Evolutionary conservation across 2,888 invertebrate species (phyloP).

Genomic region (Eupithecia tripunctaria): DNA sequence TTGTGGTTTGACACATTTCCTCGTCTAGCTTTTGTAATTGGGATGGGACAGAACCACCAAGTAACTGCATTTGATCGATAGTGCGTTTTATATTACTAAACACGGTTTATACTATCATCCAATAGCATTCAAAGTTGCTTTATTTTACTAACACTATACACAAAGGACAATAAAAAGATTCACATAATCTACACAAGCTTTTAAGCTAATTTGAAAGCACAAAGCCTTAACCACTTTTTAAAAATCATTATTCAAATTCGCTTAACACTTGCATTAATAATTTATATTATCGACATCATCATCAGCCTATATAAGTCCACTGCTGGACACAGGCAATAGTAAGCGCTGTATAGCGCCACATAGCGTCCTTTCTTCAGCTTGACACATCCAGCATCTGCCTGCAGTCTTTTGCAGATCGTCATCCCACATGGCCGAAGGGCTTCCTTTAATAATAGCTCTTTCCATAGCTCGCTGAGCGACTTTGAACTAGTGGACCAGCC

Average conservation of each 20-base stretch:
- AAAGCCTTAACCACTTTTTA: neutral
- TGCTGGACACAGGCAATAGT: too few relatives aligned
- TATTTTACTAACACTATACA: neutral
- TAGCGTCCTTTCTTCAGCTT: too few relatives aligned
- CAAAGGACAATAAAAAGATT: neutral
- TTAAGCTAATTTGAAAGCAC: neutral
- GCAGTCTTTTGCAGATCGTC: too few relatives aligned
- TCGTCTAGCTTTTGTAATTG: slow-evolving; percentile 16
- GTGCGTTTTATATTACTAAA: neutral
- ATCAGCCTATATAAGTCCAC: too few relatives aligned
- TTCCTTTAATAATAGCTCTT: too few relatives aligned
- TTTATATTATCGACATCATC: too few relatives aligned
- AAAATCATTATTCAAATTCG: neutral
- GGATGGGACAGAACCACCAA: slow-evolving; percentile 3
- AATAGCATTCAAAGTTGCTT: neutral
- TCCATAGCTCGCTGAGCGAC: too few relatives aligned
- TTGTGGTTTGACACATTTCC: slow-evolving; percentile 6
- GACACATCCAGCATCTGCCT: too few relatives aligned
- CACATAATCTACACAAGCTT: neutral
- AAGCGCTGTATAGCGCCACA: too few relatives aligned
- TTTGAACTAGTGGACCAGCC: too few relatives aligned
- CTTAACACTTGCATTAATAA: neutral
- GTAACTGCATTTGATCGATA: neutral
- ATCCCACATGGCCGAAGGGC: too few relatives aligned
- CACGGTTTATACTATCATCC: neutral